Evolutionary conservation across 2,797 vertebrate species (phyloP), one percentile per base, ranked within the genome.

Genomic region (Gymnothorax reevesii): DNA sequence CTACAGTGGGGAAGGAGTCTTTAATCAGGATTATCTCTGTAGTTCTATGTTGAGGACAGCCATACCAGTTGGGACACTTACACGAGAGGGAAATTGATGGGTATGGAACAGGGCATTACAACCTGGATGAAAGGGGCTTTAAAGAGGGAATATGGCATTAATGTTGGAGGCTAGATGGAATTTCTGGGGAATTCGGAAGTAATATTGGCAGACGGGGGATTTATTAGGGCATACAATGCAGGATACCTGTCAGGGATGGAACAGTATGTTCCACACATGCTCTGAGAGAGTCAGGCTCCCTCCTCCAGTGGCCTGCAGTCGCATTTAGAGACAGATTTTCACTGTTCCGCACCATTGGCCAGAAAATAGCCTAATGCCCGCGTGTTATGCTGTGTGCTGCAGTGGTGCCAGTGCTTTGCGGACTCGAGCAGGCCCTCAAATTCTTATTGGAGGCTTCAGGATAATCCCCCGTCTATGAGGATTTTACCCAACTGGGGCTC

Each of bases 231-330:
- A 66, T n/a, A 66, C 20, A 25, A 22, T n/a, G 64, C 25, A 66
- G 6, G 9, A 66, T 52, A 12, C 27, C 84, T 42, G 25, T 22
- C 7, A 55, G 17, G 22, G 8, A 55, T 20, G 77, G 49, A 17
- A 27, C 52, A 55, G 22, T 80, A 60, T 83, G 80, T 62, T 33
- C 79, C 60, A 66, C 77, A 57, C 59, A 27, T 86, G 69, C 64
- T 83, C 66, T 42, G 79, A 86, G 75, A 42, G 57, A 82, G 20
- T 8, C 22, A 12, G 49, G 13, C 59, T 79, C 10, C 27, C 49
- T 80, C 6, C 52, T 52, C 7, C 42, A 52, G 75, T 52, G 75
- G 7, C 42, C 27, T 0, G 33, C 15, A 17, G 42, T 42, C 42
- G 22, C 52, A n/a, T 80, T 80, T 55, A 55, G 52, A 54, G 77